These are phyloP conservation scores for Cyclura pinguis DNA, from an alignment of 2,797 vertebrate genomes.

Conservation along the genomic window DNA sequence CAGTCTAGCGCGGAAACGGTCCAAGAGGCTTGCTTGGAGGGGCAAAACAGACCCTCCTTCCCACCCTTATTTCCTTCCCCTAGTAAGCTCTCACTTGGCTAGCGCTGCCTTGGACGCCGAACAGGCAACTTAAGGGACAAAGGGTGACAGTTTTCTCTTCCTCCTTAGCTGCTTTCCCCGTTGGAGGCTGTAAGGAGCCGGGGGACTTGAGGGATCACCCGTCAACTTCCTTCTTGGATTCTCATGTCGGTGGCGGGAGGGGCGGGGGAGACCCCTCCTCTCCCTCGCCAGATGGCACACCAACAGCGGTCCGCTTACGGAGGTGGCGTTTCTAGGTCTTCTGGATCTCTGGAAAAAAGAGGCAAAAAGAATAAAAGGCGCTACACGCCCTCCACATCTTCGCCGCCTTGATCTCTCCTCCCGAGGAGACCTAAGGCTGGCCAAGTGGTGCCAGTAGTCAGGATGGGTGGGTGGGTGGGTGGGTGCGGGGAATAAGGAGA, in stretches of 20 bases:
- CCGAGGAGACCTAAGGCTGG: neutral
- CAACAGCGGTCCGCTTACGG: no score
- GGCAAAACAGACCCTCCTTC: neutral
- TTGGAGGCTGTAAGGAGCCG: neutral
- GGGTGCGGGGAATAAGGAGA: neutral
- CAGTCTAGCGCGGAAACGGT: no score
- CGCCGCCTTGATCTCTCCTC: neutral
- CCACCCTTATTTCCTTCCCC: neutral
- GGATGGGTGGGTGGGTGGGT: no score
- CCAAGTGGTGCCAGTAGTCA: neutral
- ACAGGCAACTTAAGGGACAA: neutral
- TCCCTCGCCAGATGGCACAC: no score
- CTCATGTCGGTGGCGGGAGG: neutral
- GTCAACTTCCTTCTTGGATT: neutral
- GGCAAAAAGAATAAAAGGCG: neutral
- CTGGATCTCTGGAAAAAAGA: neutral
- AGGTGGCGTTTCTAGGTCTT: neutral
- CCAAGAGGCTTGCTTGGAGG: no score
- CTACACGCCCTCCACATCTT: no score
- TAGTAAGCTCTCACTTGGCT: no score
- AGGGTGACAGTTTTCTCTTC: neutral
- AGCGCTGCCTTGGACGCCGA: neutral
- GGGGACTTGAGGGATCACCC: neutral
- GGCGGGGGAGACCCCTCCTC: neutral
- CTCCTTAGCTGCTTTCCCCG: neutral